A percentile compares a stretch with the other conserved stretches of the same genome.
Conservation (phyloP, 1,140 invertebrate genomes). For the Panagrolaimus sp. region DNA sequence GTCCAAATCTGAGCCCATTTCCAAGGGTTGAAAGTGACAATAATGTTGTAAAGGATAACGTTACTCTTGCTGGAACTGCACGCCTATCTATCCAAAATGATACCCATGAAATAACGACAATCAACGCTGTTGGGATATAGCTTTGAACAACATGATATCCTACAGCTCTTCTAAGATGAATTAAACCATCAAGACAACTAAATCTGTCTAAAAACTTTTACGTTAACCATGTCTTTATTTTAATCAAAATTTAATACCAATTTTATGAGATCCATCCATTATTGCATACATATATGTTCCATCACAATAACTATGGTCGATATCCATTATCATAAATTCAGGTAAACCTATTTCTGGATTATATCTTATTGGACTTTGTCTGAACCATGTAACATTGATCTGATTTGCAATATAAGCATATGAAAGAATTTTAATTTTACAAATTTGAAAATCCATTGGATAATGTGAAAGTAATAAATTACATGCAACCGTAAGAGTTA, state of each 20-base stretch:
- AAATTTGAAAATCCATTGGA: constrained; percentile 45
- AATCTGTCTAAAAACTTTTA: constrained; percentile 63
- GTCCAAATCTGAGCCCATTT: constrained; percentile 41
- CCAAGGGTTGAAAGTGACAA: constrained; percentile 52
- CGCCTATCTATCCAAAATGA: constrained; percentile 58
- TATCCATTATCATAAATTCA: constrained; percentile 46
- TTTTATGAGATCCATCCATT: constrained; percentile 44
- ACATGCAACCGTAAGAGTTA: constrained; percentile 50
- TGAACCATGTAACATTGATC: constrained; percentile 56
- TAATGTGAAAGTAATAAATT: constrained; percentile 47
- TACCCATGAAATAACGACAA: constrained; percentile 82
- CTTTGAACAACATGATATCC: constrained; percentile 80
- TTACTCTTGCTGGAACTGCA: constrained; percentile 55
- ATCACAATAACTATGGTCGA: constrained; percentile 49
- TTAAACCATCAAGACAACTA: constrained; percentile 67
- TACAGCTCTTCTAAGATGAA: constrained; percentile 75
- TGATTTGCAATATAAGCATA: constrained; percentile 53
- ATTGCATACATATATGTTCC: constrained; percentile 55
- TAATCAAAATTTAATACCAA: constrained; percentile 24
- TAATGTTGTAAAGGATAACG: constrained; percentile 52
- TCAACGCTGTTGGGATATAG: constrained; percentile 75
- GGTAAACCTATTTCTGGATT: constrained; percentile 54
- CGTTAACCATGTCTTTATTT: neutral
- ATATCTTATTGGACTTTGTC: constrained; percentile 39
- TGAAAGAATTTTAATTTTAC: constrained; percentile 8